Conservation (phyloP, 2,113 vertebrate genomes). For the Sylvilagus bachmani region DNA sequence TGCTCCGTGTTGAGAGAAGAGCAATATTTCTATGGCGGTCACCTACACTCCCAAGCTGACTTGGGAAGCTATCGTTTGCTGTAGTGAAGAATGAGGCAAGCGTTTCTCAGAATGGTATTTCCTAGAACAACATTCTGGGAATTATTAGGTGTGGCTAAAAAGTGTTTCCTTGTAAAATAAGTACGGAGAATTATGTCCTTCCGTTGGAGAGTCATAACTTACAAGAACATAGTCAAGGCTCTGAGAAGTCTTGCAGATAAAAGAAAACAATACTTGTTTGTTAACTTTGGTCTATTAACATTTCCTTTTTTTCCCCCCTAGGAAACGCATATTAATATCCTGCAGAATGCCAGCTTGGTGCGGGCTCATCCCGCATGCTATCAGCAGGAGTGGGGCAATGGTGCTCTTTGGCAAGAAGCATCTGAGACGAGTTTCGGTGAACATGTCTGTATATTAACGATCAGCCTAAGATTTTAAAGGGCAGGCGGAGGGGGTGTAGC, state of each 20-base stretch:
- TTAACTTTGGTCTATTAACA: background rate
- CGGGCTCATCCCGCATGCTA: too few species aligned
- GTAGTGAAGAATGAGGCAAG: conserved; percentile 8
- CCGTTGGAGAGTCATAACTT: background rate
- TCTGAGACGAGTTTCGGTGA: too few species aligned
- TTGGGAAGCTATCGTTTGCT: background rate
- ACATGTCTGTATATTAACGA: too few species aligned
- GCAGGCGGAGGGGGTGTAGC: too few species aligned
- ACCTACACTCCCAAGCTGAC: background rate
- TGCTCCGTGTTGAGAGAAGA: conserved; percentile 7
- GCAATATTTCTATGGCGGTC: background rate
- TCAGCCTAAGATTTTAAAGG: too few species aligned
- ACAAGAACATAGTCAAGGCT: background rate
- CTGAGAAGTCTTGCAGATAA: background rate
- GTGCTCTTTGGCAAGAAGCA: too few species aligned
- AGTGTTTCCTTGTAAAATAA: background rate
- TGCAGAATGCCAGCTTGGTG: background rate
- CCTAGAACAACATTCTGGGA: conserved; percentile 32
- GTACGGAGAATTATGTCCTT: background rate
- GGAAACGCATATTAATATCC: background rate
- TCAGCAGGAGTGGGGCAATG: too few species aligned
- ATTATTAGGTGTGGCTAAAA: conserved; percentile 5
- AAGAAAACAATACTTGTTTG: background rate
- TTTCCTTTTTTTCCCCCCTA: background rate
- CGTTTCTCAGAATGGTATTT: conserved; percentile 30